Conservation (phyloP, 2,888 invertebrate genomes). For the Lasioglossum oenotherae region DNA sequence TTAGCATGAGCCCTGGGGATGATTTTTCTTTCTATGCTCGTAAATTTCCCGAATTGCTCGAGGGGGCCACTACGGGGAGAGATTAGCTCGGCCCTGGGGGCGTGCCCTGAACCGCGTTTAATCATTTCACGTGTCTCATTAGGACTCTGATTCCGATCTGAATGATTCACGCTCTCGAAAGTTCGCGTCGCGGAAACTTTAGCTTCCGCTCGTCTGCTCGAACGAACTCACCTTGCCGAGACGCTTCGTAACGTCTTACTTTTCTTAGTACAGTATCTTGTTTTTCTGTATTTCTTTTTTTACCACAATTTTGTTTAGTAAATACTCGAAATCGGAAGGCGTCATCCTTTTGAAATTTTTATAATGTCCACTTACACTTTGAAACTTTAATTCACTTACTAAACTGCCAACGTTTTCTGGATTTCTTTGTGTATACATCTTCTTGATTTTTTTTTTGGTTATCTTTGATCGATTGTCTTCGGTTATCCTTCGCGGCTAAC, state of each 20-base stretch:
- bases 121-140: conserved; percentile 2
- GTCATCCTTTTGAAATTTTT: too few species aligned
- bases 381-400: too few species aligned
- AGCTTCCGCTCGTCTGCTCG: background rate
- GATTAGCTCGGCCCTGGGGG: background rate
- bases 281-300: too few species aligned
- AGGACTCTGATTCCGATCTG: background rate
- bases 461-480: too few species aligned
- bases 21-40: background rate
- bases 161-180: conserved; percentile 14
- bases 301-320: too few species aligned
- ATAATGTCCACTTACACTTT: too few species aligned
- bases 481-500: too few species aligned
- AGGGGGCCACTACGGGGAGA: background rate
- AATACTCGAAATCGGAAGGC: too few species aligned
- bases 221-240: background rate
- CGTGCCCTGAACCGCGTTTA: background rate
- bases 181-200: background rate
- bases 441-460: too few species aligned
- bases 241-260: background rate
- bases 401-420: too few species aligned
- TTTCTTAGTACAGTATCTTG: too few species aligned
- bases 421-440: too few species aligned
- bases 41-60: background rate
- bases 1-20: background rate